Evolutionary conservation across 2,888 invertebrate genomes (phyloP).

Genomic region (Pollenia labialis): DNA sequence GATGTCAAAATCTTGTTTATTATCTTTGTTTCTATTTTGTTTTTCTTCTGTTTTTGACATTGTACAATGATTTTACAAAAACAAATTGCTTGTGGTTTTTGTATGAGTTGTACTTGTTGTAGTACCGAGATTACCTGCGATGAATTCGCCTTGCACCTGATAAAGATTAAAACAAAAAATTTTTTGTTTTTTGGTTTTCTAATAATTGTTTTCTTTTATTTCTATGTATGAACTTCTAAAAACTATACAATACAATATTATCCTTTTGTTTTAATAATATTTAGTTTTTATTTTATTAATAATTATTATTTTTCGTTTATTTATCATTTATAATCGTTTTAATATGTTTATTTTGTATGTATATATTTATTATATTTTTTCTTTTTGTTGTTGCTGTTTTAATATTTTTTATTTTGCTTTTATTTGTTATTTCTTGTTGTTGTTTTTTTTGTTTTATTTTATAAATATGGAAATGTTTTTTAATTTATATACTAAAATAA

Average conservation of each 20-base stretch:
- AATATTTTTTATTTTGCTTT: slow-evolving; percentile 49
- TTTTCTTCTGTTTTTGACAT: no score
- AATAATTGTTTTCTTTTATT: slow-evolving; percentile 74
- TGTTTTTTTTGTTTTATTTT: slow-evolving; percentile 50
- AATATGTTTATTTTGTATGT: slow-evolving; percentile 61
- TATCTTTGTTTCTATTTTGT: no score
- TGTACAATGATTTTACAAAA: no score
- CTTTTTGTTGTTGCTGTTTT: slow-evolving; percentile 39
- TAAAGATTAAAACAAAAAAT: no score
- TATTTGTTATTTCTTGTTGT: slow-evolving; percentile 48
- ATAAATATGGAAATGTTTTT: slow-evolving; percentile 69
- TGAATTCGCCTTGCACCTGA: no score
- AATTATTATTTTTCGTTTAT: slow-evolving; percentile 41
- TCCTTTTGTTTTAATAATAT: slow-evolving; percentile 49
- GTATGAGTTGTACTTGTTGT: no score
- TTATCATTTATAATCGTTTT: slow-evolving; percentile 57
- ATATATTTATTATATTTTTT: slow-evolving; percentile 45
- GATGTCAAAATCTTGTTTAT: no score
- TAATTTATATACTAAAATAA: slow-evolving; percentile 64
- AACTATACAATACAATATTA: slow-evolving; percentile 71
- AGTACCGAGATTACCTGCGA: no score
- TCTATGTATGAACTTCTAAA: slow-evolving; percentile 76
- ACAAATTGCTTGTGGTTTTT: no score
- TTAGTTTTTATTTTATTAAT: slow-evolving; percentile 31
- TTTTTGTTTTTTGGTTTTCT: slow-evolving; percentile 64